Evolutionary conservation across 2,113 vertebrate species (phyloP), one percentile per base, ranked within the genome.

Genomic region (Nothoprocta perdicaria): DNA sequence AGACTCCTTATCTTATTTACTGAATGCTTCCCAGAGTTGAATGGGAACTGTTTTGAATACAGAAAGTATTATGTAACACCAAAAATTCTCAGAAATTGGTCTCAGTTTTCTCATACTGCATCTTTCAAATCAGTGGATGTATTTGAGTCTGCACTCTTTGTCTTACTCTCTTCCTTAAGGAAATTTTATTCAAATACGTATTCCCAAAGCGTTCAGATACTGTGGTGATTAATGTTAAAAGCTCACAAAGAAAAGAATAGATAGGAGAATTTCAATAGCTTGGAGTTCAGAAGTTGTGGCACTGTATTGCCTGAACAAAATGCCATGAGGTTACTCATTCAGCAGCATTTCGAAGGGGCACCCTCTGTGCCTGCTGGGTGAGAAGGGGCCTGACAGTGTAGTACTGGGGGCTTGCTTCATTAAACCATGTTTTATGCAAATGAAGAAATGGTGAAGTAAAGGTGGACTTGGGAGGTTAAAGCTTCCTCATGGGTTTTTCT

Each of bases 141-240:
- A 68, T 92, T 92, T 86, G 85, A 91, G 76, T 82, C 88, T 83
- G 83, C 68, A 65, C 5, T 60, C 41, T 74, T 82, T 85, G 75
- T 91, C 80, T 94, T 88, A 73, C 13, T 58, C 41, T 80, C 60
- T 88, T 95, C 69, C 69, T 94, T 80, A 75, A 91, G 79, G 65
- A 85, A 85, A 7, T 75, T 73, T 85, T 71, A 63, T 57, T 91
- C 41, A 77, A 60, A 23, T 67, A 88, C 83, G 41, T 80, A 77
- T 80, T 95, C 77, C 61, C 71, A 69, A 78, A 88, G 41, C 41
- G 80, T 87, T 82, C 46, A 77, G 63, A 33, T 91, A 13, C 24
- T 23, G 23, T 52, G 27, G 15, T 89, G 85, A 63, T 60, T 73
- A 94, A 91, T 43, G 21, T 55, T 85, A 93, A 77, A 91, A 89